These are phyloP conservation scores for Nymphalis io DNA, from an alignment of 1,140 invertebrate species.

Conservation along the genomic window DNA sequence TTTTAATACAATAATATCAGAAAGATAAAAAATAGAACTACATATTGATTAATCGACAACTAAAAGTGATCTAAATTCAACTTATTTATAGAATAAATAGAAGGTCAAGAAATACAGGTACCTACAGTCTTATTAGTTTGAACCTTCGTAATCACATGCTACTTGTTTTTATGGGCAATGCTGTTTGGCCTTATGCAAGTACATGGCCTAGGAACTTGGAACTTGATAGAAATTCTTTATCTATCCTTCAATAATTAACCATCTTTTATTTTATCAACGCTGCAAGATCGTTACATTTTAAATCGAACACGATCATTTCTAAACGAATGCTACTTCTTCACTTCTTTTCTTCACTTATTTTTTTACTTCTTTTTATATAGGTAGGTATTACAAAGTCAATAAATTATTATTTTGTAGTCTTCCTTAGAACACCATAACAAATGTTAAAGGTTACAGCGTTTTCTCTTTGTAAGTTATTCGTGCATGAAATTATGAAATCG, in stretches of 20 bases:
- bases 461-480: conserved; percentile 3
- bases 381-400: too few relatives aligned
- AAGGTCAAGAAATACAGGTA: conserved; percentile 38
- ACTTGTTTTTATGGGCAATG: conserved; percentile 42
- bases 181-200: conserved; percentile 44
- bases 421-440: not conserved
- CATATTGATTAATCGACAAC: conserved; percentile 1
- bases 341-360: too few relatives aligned
- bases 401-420: too few relatives aligned
- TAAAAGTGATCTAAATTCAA: conserved; percentile 8
- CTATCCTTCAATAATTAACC: conserved; percentile 47
- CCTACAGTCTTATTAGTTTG: conserved; percentile 25
- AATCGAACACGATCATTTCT: too few relatives aligned
- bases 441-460: not conserved
- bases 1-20: not conserved
- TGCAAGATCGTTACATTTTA: too few relatives aligned
- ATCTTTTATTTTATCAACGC: conserved; percentile 22
- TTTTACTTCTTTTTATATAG: too few relatives aligned
- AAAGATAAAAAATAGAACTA: not conserved
- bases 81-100: conserved; percentile 26
- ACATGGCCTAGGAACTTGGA: conserved; percentile 42
- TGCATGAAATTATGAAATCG: conserved; percentile 1
- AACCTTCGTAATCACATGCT: conserved; percentile 47
- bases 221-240: conserved; percentile 48
- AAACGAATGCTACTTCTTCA: too few relatives aligned